Evolutionary conservation across 92 coral and sea anemone genomes (phyloP), one percentile per base, ranked within the genome.

Genomic region (Diadumene lineata): DNA sequence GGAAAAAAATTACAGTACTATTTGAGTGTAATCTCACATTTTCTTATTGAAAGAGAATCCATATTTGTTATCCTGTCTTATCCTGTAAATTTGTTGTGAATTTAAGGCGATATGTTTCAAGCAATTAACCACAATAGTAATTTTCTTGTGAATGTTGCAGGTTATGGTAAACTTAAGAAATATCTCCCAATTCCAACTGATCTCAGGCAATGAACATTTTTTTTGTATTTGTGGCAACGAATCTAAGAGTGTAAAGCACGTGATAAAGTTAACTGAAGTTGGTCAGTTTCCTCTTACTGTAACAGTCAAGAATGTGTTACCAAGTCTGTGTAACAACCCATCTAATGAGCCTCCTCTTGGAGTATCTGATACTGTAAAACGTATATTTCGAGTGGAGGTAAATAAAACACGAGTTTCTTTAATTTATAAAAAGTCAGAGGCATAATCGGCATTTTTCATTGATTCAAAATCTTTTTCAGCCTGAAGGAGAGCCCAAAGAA

Each of bases 401-500:
- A 16, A 38, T 38, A 38, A 38, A 38, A 38, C 7, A 38, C 48
- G 46, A 38, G 31, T 1, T 0, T 22, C 33, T 16, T 22, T 16
- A 23, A 53, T 53, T 16, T 8, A 53, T 4, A 22, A 53, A 23
- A 53, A 53, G 25, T 53, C 2, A 22, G n/a, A 53, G n/a, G 4
- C 25, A 38, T 3, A 17, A 23, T 1, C n/a, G 48, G 13, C n/a
- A 53, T 53, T 33, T n/a, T 24, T 50, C 1, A 0, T 19, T 24
- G 21, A 33, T 51, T 60, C 16, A 46, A 9, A 9, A 56, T 44
- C 17, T 30, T 0, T 33, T 77, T 60, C 78, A 93, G 98, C 97
- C 98, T n/a, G 98, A 93, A 61, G 98, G 98, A 28, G 87, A 91
- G n/a, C 79, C 88, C 28, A 84, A 79, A 60, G 93, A 91, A 68